phyloP scores from a whole-genome alignment of 2,113 vertebrate genomes.

The Cyanoliseus patagonus region DNA sequence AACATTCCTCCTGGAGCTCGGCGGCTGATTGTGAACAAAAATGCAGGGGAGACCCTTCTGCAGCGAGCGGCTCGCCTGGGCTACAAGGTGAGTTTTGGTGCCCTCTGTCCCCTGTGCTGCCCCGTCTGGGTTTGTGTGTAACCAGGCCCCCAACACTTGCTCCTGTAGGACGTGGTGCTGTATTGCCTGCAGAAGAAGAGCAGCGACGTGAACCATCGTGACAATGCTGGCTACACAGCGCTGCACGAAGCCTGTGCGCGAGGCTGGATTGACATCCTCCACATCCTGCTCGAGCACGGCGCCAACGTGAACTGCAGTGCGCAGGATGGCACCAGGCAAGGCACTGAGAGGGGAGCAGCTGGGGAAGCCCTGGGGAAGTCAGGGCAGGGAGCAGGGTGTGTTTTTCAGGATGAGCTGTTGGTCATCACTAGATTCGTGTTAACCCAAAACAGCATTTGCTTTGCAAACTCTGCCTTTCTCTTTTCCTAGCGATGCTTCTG shows the following conservation, averaged over 20 bases:
- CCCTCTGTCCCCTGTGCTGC: fast-evolving
- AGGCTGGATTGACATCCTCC: constrained; percentile 93
- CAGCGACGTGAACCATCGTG: constrained; percentile 93
- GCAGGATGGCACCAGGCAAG: constrained; percentile 95
- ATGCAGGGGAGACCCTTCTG: constrained; percentile 93
- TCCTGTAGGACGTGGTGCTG: constrained; percentile 88
- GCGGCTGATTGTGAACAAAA: constrained; percentile 96
- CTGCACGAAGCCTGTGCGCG: constrained; percentile 94
- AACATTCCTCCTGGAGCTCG: constrained; percentile 90
- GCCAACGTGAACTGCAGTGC: constrained; percentile 99
- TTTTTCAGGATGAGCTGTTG: background rate
- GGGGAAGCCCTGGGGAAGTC: background rate
- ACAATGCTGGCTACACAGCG: constrained; percentile 96
- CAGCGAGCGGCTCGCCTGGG: constrained; percentile 94
- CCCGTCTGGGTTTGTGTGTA: fast-evolving
- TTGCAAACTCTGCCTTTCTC: fast-evolving
- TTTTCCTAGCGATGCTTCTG: background rate
- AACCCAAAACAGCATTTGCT: background rate
- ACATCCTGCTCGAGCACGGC: constrained; percentile 90
- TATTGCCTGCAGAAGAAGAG: constrained; percentile 96
- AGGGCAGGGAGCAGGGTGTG: background rate
- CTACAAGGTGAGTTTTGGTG: constrained; percentile 83
- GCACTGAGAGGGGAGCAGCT: fast-evolving
- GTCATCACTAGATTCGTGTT: background rate
- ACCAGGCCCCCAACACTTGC: background rate